These are phyloP conservation scores for Drosophila anomelani DNA, from an alignment of 2,888 invertebrate genomes.

Conservation along the genomic window DNA sequence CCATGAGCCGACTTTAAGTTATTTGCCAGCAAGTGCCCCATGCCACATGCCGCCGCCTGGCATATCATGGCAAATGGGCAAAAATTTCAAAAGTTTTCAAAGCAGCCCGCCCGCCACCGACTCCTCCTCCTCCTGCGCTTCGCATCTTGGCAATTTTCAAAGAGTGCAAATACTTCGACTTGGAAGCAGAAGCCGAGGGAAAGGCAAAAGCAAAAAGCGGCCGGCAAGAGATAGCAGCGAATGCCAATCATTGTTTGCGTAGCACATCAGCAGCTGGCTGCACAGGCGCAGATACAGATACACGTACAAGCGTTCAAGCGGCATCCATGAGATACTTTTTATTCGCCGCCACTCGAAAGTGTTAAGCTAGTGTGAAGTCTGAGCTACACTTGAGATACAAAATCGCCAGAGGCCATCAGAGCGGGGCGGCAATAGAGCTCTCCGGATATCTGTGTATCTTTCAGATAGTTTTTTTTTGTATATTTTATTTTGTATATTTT, in stretches of 20 bases:
- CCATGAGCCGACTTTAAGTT: conserved; percentile 58
- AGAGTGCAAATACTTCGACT: conserved; percentile 71
- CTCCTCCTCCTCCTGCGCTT: conserved; percentile 19
- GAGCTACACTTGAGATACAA: conserved; percentile 25
- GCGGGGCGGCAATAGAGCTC: neutral
- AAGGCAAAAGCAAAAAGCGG: conserved; percentile 25
- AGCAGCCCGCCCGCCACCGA: conserved; percentile 25
- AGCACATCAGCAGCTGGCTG: conserved; percentile 71
- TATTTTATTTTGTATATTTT: conserved; percentile 1
- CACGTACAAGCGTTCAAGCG: conserved; percentile 1
- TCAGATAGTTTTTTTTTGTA: neutral
- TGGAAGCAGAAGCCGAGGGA: conserved; percentile 13
- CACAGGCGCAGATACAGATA: conserved; percentile 42
- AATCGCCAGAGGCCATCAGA: neutral
- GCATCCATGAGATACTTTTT: conserved; percentile 72
- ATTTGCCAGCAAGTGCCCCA: conserved; percentile 35
- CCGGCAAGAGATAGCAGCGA: conserved; percentile 65
- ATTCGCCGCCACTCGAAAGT: conserved; percentile 54
- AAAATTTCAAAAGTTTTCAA: conserved; percentile 71
- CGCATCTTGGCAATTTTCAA: conserved; percentile 65
- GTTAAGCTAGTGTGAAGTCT: conserved; percentile 65
- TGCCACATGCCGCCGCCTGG: neutral
- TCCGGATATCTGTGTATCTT: neutral
- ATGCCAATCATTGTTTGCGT: conserved; percentile 79
- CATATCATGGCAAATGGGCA: conserved; percentile 64